phyloP scores from a whole-genome alignment of 2,797 vertebrate genomes.

The Molossus alvarezi region DNA sequence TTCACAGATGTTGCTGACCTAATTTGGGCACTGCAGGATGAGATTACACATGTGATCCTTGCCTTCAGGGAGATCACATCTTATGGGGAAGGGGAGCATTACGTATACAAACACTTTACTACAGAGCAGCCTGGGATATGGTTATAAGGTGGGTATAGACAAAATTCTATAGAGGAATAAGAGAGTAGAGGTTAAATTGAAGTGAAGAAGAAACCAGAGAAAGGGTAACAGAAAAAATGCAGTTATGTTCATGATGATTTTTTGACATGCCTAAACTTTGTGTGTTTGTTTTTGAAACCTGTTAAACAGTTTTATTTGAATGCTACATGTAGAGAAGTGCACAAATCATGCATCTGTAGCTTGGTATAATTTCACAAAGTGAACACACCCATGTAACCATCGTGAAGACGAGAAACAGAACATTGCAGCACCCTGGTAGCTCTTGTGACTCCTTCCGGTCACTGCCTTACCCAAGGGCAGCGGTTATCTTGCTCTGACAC shows the following conservation, averaged over 20 bases:
- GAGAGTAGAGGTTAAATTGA: background rate
- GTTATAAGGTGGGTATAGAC: background rate
- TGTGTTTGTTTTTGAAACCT: slow-evolving; percentile 1
- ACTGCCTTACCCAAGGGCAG: background rate
- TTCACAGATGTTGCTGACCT: background rate
- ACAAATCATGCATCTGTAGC: background rate
- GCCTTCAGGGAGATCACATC: background rate
- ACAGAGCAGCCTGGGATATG: background rate
- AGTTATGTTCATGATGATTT: background rate
- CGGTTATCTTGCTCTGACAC: background rate
- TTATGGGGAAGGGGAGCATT: background rate
- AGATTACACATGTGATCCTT: background rate
- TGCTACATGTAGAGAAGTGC: background rate
- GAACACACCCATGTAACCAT: background rate
- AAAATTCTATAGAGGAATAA: background rate
- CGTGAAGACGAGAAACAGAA: background rate
- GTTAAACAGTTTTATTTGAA: background rate
- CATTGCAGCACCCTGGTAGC: background rate
- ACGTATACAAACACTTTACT: background rate
- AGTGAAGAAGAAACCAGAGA: slow-evolving; percentile 31
- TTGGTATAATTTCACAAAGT: background rate
- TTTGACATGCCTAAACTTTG: background rate
- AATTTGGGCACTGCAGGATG: background rate
- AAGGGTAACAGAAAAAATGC: slow-evolving; percentile 1
- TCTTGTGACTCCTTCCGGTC: background rate